A percentile compares a stretch with the other conserved stretches of the same genome.
Conservation (phyloP, 1,140 invertebrate species). For the Orchesella cincta region DNA sequence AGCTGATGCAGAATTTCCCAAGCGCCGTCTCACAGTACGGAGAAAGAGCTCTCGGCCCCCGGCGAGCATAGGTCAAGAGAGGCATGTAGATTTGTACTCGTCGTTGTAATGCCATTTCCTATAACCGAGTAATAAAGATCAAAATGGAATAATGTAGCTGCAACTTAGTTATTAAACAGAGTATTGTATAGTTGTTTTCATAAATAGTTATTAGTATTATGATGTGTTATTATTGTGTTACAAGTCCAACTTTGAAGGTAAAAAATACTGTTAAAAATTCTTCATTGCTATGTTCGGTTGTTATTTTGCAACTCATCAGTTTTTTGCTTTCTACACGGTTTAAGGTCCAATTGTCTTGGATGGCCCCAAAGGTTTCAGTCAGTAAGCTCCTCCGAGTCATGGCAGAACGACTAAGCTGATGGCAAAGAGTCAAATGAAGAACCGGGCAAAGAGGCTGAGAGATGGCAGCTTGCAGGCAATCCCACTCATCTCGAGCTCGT, state of each 20-base stretch:
- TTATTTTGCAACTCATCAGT: background rate
- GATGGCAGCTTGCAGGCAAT: background rate
- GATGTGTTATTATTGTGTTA: background rate
- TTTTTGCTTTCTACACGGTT: background rate
- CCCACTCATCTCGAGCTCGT: too few species aligned
- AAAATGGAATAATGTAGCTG: background rate
- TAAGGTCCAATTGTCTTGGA: background rate
- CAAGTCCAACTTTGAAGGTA: background rate
- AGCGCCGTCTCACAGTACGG: conserved; percentile 88
- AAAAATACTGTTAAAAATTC: background rate
- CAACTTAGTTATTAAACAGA: background rate
- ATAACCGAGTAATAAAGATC: background rate
- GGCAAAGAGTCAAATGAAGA: background rate
- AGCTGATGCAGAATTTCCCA: conserved; percentile 81
- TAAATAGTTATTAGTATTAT: background rate
- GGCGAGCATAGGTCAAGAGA: conserved; percentile 94
- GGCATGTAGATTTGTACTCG: conserved; percentile 85
- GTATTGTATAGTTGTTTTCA: background rate
- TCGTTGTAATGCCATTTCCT: conserved; percentile 90
- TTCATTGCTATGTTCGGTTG: background rate
- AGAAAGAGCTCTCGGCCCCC: conserved; percentile 95
- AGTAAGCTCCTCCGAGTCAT: background rate
- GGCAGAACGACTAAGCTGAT: background rate
- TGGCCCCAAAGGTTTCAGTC: background rate
- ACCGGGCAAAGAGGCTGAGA: background rate